phyloP scores from a whole-genome alignment of 2,797 vertebrate species.

The Coracias cyanogaster region DNA sequence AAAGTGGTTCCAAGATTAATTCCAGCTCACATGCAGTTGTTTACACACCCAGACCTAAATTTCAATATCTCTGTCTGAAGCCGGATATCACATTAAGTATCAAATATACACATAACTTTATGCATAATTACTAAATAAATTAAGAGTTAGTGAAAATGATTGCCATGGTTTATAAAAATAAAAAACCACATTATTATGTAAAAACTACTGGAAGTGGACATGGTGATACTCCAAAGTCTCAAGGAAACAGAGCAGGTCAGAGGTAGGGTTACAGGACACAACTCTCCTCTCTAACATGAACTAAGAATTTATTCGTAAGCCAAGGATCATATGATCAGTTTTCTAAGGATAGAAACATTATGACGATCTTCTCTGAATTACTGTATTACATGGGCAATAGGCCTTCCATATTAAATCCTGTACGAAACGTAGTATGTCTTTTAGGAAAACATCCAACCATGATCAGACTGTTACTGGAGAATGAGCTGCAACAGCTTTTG shows the following conservation, averaged over 20 bases:
- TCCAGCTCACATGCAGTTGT: background rate
- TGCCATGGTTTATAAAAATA: background rate
- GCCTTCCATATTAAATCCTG: background rate
- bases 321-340: background rate
- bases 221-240: background rate
- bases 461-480: background rate
- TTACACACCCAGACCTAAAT: background rate
- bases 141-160: background rate
- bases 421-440: background rate
- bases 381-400: background rate
- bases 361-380: background rate
- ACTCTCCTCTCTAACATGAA: background rate
- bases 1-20: background rate
- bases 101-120: background rate
- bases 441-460: background rate
- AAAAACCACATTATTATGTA: background rate
- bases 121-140: background rate
- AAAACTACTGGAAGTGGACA: background rate
- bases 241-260: background rate
- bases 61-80: background rate
- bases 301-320: background rate
- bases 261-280: background rate
- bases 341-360: background rate
- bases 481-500: background rate
- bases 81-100: background rate